A percentile compares a stretch with the other conserved stretches of the same genome.
phyloP scores from a whole-genome alignment of 1,140 invertebrate genomes.

The Pachypeltis micranthus region DNA sequence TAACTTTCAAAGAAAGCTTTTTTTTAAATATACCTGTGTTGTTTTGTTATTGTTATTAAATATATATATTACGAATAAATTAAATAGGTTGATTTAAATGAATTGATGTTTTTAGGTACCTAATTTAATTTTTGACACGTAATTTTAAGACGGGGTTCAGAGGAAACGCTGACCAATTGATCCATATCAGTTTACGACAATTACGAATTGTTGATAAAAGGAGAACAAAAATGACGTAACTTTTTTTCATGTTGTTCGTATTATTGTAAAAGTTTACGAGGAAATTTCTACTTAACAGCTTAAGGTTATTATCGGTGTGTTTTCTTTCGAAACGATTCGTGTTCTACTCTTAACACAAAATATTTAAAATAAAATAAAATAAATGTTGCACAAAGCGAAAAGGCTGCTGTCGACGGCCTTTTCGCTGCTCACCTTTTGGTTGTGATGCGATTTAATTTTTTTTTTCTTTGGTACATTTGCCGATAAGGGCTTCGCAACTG shows the following conservation, averaged over 20 bases:
- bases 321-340: too few species aligned
- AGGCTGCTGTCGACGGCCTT: too few species aligned
- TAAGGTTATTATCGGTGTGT: too few species aligned
- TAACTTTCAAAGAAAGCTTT: background rate
- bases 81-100: slow-evolving; percentile 11
- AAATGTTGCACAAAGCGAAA: too few species aligned
- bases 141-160: slow-evolving; percentile 2
- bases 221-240: background rate
- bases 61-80: slow-evolving; percentile 19
- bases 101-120: slow-evolving; percentile 17
- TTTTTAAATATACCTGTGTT: slow-evolving; percentile 13
- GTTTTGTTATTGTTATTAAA: slow-evolving; percentile 22
- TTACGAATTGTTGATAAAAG: background rate
- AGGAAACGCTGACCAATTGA: slow-evolving; percentile 9
- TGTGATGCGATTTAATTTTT: background rate
- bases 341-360: too few species aligned
- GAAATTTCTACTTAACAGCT: background rate
- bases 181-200: slow-evolving; percentile 12
- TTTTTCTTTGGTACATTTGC: too few species aligned
- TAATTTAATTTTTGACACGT: slow-evolving; percentile 18
- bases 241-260: background rate
- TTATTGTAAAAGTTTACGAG: background rate
- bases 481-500: too few species aligned
- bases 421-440: background rate
- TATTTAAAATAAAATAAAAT: too few species aligned